A percentile compares a stretch with the other conserved stretches of the same genome.
Conservation (phyloP, 2,797 vertebrate species). For the Tiaroga cobitis region DNA sequence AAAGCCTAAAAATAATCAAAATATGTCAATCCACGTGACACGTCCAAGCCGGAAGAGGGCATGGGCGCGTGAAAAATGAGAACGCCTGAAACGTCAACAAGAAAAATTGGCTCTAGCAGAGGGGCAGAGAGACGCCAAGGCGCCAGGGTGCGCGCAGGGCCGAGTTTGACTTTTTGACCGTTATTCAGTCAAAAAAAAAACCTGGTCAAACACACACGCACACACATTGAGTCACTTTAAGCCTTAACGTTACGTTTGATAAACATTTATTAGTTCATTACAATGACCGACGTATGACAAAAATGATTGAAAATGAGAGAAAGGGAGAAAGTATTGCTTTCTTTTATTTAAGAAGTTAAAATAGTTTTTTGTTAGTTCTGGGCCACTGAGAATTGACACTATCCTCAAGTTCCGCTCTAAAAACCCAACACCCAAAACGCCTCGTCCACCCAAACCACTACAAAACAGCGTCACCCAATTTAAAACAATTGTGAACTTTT, state of each 20-base stretch:
- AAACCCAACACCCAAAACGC: constrained; percentile 1
- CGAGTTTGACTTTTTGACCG: neutral
- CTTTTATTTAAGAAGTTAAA: too few relatives aligned
- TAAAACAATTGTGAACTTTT: neutral
- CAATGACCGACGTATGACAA: neutral
- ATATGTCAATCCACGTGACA: constrained; percentile 13
- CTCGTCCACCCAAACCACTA: neutral
- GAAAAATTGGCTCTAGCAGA: constrained; percentile 1
- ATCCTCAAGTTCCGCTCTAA: constrained; percentile 74
- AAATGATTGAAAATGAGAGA: neutral
- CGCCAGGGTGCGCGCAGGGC: constrained; percentile 1
- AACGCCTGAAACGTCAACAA: constrained; percentile 33
- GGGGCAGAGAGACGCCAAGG: constrained; percentile 16
- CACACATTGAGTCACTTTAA: neutral
- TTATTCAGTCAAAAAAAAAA: neutral
- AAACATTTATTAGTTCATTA: neutral
- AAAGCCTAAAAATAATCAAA: neutral
- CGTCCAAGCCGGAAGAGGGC: neutral
- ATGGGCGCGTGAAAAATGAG: constrained; percentile 45
- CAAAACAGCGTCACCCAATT: neutral
- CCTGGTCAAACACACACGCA: neutral
- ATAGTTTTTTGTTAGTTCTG: constrained; percentile 87
- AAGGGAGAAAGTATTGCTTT: constrained; percentile 63
- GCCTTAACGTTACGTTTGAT: neutral
- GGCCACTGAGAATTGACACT: constrained; percentile 85